A percentile compares a stretch with the other conserved stretches of the same genome.
phyloP scores from a whole-genome alignment of 2,113 vertebrate species.

The Calidris pygmaea region DNA sequence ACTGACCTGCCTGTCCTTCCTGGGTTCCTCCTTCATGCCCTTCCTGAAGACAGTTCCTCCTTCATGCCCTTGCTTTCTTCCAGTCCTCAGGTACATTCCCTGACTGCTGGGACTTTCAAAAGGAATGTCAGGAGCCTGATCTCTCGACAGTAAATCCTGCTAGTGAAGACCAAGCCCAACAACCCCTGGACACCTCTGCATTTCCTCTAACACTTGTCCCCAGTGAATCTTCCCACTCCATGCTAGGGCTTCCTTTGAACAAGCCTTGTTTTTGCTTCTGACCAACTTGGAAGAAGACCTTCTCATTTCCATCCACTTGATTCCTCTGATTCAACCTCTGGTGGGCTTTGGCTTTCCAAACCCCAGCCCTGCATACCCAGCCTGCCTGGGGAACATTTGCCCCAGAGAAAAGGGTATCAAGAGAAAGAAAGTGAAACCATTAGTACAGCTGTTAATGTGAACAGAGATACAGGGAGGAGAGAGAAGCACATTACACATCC shows the following conservation, averaged over 20 bases:
- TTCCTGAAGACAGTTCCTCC: too few relatives aligned
- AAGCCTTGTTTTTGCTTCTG: not conserved
- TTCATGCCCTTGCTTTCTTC: too few relatives aligned
- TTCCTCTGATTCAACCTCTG: not conserved
- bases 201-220: not conserved
- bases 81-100: too few relatives aligned
- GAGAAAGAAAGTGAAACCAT: not conserved
- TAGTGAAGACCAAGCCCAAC: not conserved
- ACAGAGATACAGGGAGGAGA: not conserved
- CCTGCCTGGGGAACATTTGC: not conserved
- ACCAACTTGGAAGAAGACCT: not conserved
- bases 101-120: not conserved
- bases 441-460: not conserved
- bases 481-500: not conserved
- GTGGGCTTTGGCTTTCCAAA: not conserved
- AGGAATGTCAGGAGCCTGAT: not conserved
- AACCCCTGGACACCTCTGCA: too few relatives aligned
- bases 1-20: too few relatives aligned
- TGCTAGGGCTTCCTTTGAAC: not conserved
- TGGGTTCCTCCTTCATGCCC: too few relatives aligned
- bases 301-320: not conserved
- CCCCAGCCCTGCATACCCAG: not conserved
- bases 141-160: not conserved
- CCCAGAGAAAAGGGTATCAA: not conserved
- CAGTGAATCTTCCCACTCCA: not conserved